A percentile compares a stretch with the other conserved stretches of the same genome.
These are phyloP conservation scores for Vultur gryphus DNA, from an alignment of 2,797 vertebrate genomes.

Conservation along the genomic window DNA sequence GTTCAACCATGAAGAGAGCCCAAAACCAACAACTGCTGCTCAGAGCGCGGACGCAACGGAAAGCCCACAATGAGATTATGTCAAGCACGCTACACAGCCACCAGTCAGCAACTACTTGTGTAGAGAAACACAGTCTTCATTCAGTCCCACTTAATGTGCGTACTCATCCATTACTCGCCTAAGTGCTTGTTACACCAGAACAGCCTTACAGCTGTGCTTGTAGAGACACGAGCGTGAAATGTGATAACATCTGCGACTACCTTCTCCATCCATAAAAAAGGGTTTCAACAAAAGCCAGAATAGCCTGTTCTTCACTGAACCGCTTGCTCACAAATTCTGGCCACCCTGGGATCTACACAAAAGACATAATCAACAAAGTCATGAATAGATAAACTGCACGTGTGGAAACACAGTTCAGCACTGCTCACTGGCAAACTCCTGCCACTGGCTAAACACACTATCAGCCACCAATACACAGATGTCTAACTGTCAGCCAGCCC, in stretches of 20 bases:
- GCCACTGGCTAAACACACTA: neutral
- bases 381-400: neutral
- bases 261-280: neutral
- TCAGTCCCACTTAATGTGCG: neutral
- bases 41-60: neutral
- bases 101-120: neutral
- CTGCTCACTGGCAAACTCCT: neutral
- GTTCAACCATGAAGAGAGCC: neutral
- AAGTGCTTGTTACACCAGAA: neutral
- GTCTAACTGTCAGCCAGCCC: neutral
- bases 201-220: neutral
- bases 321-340: neutral
- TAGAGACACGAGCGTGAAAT: neutral
- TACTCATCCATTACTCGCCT: neutral
- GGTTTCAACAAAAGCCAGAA: slow-evolving; percentile 1
- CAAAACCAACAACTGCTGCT: neutral
- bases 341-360: neutral
- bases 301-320: neutral
- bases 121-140: neutral
- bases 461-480: neutral
- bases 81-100: neutral
- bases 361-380: neutral
- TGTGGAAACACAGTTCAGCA: neutral
- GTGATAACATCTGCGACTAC: neutral
- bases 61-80: neutral